Evolutionary conservation across 2,888 invertebrate genomes (phyloP).

Genomic region (Clepsis dumicolana): DNA sequence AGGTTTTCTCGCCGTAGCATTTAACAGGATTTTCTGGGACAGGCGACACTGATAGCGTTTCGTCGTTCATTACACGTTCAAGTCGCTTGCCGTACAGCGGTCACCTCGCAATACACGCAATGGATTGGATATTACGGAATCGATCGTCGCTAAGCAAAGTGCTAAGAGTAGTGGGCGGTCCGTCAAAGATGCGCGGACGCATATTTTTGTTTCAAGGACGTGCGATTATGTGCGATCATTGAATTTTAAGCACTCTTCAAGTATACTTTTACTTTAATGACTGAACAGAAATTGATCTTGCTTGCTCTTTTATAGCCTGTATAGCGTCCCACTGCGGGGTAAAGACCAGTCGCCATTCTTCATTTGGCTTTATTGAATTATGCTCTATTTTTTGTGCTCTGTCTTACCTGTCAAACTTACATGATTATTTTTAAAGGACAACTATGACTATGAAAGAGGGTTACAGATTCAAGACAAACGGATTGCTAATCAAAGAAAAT

Average conservation of each 20-base stretch:
- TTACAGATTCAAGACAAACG: no score
- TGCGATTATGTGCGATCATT: slow-evolving; percentile 37
- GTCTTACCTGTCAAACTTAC: no score
- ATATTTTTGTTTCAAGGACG: slow-evolving; percentile 34
- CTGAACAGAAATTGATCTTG: slow-evolving; percentile 24
- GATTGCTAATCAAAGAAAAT: background rate
- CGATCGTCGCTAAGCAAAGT: background rate
- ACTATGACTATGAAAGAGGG: no score
- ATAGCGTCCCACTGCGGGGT: no score
- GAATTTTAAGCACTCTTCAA: slow-evolving; percentile 37
- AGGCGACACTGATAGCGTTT: background rate
- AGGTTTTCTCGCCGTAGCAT: background rate
- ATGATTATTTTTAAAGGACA: no score
- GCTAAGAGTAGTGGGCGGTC: background rate
- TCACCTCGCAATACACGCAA: background rate
- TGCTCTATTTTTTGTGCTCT: no score
- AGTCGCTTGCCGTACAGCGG: background rate
- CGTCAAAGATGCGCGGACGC: slow-evolving; percentile 21
- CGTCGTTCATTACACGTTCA: background rate
- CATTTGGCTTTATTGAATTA: no score
- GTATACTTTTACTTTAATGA: slow-evolving; percentile 40
- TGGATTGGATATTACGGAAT: background rate
- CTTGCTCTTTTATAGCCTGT: background rate
- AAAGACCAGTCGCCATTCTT: no score
- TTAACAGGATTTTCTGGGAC: background rate